Conservation (phyloP, 2,888 invertebrate species). For the Clostera curtula region DNA sequence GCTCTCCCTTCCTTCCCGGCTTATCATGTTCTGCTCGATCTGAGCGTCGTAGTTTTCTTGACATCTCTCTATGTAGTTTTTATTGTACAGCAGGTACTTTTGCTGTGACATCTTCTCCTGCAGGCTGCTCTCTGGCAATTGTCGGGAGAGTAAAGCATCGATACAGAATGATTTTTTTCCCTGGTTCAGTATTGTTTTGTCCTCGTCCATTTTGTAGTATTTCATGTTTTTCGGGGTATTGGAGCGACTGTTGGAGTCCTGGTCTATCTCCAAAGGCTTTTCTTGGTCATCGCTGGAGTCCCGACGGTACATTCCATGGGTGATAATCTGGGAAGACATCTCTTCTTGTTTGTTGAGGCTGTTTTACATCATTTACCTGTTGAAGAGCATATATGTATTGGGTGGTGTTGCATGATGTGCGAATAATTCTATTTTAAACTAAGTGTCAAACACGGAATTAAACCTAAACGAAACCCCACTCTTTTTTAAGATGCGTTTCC, state of each 20-base stretch:
- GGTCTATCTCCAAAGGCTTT: slow-evolving; percentile 53
- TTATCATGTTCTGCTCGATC: slow-evolving; percentile 63
- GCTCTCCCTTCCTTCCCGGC: slow-evolving; percentile 32
- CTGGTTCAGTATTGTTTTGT: slow-evolving; percentile 54
- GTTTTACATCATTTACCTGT: slow-evolving; percentile 23
- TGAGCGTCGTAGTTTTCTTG: slow-evolving; percentile 63
- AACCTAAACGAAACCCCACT: too few species aligned
- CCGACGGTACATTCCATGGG: slow-evolving; percentile 41
- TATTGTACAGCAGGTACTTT: slow-evolving; percentile 57
- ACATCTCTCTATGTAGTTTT: slow-evolving; percentile 54
- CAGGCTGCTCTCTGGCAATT: slow-evolving; percentile 41
- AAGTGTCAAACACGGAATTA: too few species aligned
- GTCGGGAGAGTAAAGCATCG: slow-evolving; percentile 86
- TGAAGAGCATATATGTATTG: background rate
- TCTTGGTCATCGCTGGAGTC: slow-evolving; percentile 40
- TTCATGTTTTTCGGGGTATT: slow-evolving; percentile 60
- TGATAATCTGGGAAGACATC: slow-evolving; percentile 30
- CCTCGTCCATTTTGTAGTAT: slow-evolving; percentile 42
- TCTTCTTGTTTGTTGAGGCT: background rate
- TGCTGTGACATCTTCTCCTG: slow-evolving; percentile 54
- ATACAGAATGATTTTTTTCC: slow-evolving; percentile 90
- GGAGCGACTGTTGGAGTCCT: slow-evolving; percentile 49
- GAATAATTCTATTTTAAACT: too few species aligned
- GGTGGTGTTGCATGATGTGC: too few species aligned
- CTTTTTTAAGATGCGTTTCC: too few species aligned